phyloP scores from a whole-genome alignment of 2,888 invertebrate genomes.

The Melipona beecheii region DNA sequence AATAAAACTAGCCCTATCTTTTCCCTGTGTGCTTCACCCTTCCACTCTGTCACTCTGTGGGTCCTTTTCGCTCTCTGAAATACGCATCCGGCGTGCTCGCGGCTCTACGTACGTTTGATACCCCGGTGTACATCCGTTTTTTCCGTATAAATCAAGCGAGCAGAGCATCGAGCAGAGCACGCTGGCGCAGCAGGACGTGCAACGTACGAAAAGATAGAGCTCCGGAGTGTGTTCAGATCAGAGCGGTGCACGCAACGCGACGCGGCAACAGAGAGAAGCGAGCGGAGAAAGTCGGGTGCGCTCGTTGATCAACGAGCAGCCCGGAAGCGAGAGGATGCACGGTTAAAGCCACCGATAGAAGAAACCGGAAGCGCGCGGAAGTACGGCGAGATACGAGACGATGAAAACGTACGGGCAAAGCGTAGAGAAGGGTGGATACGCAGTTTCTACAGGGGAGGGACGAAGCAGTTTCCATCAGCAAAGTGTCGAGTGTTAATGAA shows the following conservation, averaged over 20 bases:
- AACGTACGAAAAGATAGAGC: conserved; percentile 5
- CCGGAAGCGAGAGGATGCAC: conserved; percentile 51
- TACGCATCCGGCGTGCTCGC: conserved; percentile 12
- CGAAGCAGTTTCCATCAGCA: conserved; percentile 12
- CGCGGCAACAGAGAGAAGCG: conserved; percentile 8
- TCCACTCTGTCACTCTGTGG: background rate
- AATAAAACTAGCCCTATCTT: background rate
- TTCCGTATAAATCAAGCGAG: conserved; percentile 32
- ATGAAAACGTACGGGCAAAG: conserved; percentile 25
- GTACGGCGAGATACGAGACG: conserved; percentile 12
- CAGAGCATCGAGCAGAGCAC: conserved; percentile 7
- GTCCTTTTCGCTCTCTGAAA: background rate
- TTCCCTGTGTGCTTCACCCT: background rate
- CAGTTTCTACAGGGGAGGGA: background rate
- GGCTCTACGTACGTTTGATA: conserved; percentile 14
- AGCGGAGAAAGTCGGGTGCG: background rate
- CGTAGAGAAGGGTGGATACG: background rate
- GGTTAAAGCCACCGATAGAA: conserved; percentile 47
- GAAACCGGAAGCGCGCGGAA: conserved; percentile 47
- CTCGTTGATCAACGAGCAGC: conserved; percentile 49
- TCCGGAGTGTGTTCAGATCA: conserved; percentile 44
- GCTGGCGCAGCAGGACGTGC: background rate
- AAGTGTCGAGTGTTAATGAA: conserved; percentile 4
- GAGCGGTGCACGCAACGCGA: conserved; percentile 40
- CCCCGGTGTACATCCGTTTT: conserved; percentile 23